Percentiles rank a stretch among this genome's conserved stretches.
Evolutionary conservation across 2,888 invertebrate genomes (phyloP).

Genomic region (Ophion ellenae): DNA sequence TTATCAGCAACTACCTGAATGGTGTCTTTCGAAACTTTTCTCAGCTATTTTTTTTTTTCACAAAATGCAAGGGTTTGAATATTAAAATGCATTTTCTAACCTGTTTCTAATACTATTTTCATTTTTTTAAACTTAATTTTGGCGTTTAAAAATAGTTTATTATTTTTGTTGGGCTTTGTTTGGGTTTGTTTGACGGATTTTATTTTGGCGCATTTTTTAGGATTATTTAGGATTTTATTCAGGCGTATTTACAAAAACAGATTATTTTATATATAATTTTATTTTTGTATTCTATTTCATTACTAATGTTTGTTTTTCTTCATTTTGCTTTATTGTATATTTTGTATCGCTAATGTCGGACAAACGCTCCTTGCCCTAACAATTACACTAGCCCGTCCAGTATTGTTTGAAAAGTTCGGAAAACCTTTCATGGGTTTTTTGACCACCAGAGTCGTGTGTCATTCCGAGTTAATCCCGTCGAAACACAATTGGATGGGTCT

Average conservation of each 20-base stretch:
- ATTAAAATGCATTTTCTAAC: neutral
- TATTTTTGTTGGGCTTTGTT: neutral
- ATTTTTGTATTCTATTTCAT: neutral
- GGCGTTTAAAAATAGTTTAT: neutral
- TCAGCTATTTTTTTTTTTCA: neutral
- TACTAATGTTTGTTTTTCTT: neutral
- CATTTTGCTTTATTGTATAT: neutral
- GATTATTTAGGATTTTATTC: too few relatives aligned
- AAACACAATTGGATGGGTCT: conserved; percentile 13
- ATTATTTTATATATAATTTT: too few relatives aligned
- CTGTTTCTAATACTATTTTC: neutral
- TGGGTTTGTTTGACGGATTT: too few relatives aligned
- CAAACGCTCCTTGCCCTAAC: neutral
- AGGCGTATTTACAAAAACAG: too few relatives aligned
- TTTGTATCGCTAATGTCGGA: neutral
- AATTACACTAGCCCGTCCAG: neutral
- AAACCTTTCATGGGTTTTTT: neutral
- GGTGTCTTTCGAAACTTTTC: neutral
- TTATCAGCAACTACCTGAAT: neutral
- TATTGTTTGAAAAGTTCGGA: neutral
- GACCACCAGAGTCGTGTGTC: neutral
- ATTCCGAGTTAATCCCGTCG: neutral
- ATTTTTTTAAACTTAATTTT: neutral
- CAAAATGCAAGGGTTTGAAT: neutral
- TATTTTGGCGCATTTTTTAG: too few relatives aligned